A percentile compares a stretch with the other conserved stretches of the same genome.
Evolutionary conservation across 2,797 vertebrate species (phyloP).

Genomic region (Anguilla anguilla): DNA sequence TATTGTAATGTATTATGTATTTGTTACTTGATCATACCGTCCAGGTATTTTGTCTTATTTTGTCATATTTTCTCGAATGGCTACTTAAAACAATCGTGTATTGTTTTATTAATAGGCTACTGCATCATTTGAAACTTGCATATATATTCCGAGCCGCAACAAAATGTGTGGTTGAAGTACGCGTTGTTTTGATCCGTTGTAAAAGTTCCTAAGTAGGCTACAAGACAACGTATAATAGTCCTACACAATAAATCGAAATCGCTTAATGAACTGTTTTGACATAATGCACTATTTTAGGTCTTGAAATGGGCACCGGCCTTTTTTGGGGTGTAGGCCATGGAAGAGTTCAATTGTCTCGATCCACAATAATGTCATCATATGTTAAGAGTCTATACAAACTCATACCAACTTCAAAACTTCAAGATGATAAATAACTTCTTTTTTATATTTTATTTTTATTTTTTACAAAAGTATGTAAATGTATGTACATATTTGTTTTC

Average conservation of each 20-base stretch:
- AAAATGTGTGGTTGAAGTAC: background rate
- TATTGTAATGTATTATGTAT: too few relatives aligned
- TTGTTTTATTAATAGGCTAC: background rate
- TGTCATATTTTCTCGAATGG: background rate
- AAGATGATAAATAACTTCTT: background rate
- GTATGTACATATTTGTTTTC: background rate
- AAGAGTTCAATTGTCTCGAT: background rate
- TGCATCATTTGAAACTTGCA: background rate
- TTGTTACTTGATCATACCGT: background rate
- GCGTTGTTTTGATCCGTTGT: background rate
- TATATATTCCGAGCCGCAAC: background rate
- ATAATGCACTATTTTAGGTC: background rate
- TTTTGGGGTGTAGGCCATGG: background rate
- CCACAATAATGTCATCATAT: background rate
- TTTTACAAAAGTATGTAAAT: too few relatives aligned
- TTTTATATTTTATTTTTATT: too few relatives aligned
- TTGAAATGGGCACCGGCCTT: background rate
- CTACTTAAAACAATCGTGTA: background rate
- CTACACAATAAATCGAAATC: background rate
- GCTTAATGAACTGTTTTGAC: background rate
- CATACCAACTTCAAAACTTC: background rate
- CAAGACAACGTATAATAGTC: background rate
- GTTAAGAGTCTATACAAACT: background rate
- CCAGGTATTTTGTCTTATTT: background rate
- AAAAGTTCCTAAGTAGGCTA: background rate